A percentile compares a stretch with the other conserved stretches of the same genome.
Conservation (phyloP, 1,140 invertebrate genomes). For the Sarcophaga bullata region DNA sequence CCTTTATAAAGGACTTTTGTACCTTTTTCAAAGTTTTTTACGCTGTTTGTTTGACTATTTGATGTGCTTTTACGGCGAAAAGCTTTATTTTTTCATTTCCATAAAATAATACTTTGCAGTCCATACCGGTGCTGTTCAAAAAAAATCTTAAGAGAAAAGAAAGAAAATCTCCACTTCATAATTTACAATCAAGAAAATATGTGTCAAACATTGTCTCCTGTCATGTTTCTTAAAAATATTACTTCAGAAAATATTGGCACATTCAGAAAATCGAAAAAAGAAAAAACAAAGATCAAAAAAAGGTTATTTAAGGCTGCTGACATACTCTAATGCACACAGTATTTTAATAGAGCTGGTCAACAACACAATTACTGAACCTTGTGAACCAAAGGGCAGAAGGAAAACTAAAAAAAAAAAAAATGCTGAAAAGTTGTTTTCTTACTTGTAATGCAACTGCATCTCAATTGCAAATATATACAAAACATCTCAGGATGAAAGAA, state of each 20-base stretch:
- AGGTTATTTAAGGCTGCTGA: neutral
- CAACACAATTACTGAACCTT: too few species aligned
- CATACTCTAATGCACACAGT: neutral
- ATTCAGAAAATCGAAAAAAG: neutral
- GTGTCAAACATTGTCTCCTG: neutral
- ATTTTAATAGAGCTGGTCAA: too few species aligned
- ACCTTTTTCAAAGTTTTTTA: too few species aligned
- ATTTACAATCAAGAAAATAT: neutral
- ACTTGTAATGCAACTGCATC: neutral
- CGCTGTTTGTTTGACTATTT: too few species aligned
- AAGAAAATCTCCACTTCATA: neutral
- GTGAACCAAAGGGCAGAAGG: neutral
- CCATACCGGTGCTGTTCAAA: neutral
- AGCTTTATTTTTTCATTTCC: too few species aligned
- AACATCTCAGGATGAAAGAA: neutral
- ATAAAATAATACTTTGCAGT: too few species aligned
- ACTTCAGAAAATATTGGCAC: neutral
- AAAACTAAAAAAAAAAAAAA: neutral
- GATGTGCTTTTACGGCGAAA: too few species aligned
- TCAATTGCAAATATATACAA: neutral
- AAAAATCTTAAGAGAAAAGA: neutral
- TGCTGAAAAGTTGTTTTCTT: too few species aligned
- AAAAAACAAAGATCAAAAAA: neutral
- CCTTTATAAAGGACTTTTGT: too few species aligned
- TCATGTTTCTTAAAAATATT: neutral